These are phyloP conservation scores for Ametastegia equiseti DNA, from an alignment of 2,888 invertebrate species.

Conservation along the genomic window DNA sequence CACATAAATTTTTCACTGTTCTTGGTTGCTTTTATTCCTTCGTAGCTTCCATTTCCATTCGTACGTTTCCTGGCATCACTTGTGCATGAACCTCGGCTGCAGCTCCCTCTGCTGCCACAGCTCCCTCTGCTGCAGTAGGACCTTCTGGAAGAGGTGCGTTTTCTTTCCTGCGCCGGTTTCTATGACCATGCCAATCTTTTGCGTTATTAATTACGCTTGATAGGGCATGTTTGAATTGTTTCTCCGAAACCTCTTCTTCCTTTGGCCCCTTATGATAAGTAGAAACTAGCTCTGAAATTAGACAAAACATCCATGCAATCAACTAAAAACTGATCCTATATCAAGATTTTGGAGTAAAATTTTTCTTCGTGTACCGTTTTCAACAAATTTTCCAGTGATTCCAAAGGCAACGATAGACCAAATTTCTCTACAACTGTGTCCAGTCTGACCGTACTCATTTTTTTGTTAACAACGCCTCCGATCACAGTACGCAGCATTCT, in stretches of 20 bases:
- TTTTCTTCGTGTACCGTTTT: background rate
- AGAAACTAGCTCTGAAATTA: background rate
- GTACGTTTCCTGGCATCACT: too few relatives aligned
- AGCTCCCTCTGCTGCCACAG: too few relatives aligned
- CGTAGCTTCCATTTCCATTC: too few relatives aligned
- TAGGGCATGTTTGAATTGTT: background rate
- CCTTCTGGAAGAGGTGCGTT: background rate
- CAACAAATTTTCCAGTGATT: background rate
- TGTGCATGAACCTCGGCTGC: too few relatives aligned
- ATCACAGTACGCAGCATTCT: background rate
- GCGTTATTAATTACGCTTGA: background rate
- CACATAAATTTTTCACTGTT: too few relatives aligned
- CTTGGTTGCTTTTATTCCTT: too few relatives aligned
- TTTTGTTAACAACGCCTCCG: background rate
- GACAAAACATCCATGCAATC: background rate
- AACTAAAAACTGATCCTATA: background rate
- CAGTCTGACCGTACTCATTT: background rate
- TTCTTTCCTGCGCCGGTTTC: background rate
- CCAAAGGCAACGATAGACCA: background rate
- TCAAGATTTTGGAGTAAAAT: background rate
- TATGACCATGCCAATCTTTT: background rate
- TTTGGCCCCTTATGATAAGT: background rate
- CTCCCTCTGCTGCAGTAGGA: too few relatives aligned
- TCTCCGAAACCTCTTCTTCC: background rate
- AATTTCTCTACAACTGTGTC: background rate